Conservation (phyloP, 1,140 invertebrate species). For the Lysiphlebus fabarum region DNA sequence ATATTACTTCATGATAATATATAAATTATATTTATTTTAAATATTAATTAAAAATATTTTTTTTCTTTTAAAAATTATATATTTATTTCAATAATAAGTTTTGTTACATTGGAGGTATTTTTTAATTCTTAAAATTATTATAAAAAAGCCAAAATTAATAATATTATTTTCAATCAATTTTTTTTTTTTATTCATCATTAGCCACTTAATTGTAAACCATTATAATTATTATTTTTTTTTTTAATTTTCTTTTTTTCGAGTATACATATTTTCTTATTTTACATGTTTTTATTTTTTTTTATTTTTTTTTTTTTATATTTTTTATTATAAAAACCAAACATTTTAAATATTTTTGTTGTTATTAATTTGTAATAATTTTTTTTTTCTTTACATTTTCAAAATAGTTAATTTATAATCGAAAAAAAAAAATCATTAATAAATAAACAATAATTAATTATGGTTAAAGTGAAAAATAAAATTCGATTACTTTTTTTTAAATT, state of each 20-base stretch:
- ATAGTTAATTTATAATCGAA: not conserved
- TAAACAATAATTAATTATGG: too few relatives aligned
- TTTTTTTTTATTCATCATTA: conserved; percentile 11
- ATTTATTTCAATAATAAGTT: conserved; percentile 28
- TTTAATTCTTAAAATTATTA: conserved; percentile 43
- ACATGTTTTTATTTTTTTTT: too few relatives aligned
- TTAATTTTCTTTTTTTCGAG: conserved; percentile 16
- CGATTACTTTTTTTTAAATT: too few relatives aligned
- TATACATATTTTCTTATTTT: conserved; percentile 17
- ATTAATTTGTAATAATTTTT: not conserved
- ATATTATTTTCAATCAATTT: conserved; percentile 16
- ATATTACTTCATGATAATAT: not conserved
- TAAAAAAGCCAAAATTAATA: conserved; percentile 9
- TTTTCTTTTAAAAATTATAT: conserved; percentile 48
- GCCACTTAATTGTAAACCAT: conserved; percentile 17
- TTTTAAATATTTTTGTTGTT: not conserved
- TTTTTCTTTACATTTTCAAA: conserved; percentile 13
- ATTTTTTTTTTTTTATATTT: too few relatives aligned
- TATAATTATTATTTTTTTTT: conserved; percentile 17
- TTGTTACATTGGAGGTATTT: conserved; percentile 44
- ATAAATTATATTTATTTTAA: conserved; percentile 44
- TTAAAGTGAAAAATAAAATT: too few relatives aligned
- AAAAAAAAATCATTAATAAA: not conserved
- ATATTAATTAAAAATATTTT: conserved; percentile 51
- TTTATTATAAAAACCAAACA: conserved; percentile 21